Evolutionary conservation across 2,113 vertebrate genomes (phyloP).

Genomic region (Spizaetus ornatus): DNA sequence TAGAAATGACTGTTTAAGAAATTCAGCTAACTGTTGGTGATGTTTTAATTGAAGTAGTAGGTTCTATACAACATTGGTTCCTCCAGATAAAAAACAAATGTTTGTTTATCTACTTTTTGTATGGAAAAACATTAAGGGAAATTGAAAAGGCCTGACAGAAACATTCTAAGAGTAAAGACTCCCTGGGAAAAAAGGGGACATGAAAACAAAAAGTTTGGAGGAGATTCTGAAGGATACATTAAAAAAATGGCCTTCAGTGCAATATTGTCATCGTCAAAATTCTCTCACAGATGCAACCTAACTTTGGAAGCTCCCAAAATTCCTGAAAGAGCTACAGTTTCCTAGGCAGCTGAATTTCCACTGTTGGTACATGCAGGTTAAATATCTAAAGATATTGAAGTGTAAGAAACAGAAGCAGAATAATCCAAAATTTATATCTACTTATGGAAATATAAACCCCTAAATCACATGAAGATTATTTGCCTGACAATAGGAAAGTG

Average conservation of each 20-base stretch:
- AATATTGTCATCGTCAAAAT: background rate
- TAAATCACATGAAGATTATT: background rate
- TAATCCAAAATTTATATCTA: background rate
- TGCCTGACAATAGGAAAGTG: background rate
- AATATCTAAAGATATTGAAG: background rate
- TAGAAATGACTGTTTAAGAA: background rate
- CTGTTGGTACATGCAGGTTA: background rate
- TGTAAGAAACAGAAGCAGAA: background rate
- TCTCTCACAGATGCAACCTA: background rate
- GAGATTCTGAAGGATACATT: background rate
- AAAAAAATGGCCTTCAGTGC: background rate
- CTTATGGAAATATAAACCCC: background rate
- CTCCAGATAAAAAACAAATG: background rate
- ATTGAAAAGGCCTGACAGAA: background rate
- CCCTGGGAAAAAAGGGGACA: rapidly evolving
- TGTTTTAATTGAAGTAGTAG: background rate
- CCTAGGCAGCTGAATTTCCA: background rate
- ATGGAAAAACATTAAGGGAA: background rate
- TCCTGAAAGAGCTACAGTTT: background rate
- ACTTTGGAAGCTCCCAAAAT: background rate
- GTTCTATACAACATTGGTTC: background rate
- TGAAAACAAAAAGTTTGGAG: background rate
- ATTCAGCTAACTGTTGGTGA: background rate
- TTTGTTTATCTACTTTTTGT: background rate
- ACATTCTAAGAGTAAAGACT: background rate